These are phyloP conservation scores for Cepaea nemoralis DNA, from an alignment of 1,140 invertebrate species.

Conservation along the genomic window DNA sequence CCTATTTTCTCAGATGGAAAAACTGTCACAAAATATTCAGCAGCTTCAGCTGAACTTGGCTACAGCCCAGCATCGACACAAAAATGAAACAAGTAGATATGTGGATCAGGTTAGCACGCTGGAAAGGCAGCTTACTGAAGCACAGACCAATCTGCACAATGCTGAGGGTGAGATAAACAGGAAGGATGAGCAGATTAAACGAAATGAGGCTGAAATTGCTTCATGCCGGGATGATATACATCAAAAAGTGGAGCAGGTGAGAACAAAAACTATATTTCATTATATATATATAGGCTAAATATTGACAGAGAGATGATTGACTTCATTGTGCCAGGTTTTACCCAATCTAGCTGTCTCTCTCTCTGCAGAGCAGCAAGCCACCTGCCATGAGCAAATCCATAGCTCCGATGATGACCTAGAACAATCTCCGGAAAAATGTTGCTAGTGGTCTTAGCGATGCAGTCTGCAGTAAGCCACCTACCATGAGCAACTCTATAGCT, in stretches of 20 bases:
- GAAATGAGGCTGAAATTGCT: conserved; percentile 62
- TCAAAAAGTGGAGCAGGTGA: conserved; percentile 62
- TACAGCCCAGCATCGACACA: conserved; percentile 65
- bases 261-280: background rate
- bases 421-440: too few species aligned
- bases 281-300: too few species aligned
- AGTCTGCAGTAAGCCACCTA: too few species aligned
- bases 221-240: conserved; percentile 58
- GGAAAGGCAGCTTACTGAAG: conserved; percentile 55
- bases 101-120: conserved; percentile 59
- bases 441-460: too few species aligned
- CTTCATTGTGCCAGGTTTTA: too few species aligned
- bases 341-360: too few species aligned
- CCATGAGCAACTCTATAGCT: too few species aligned
- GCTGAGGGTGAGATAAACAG: conserved; percentile 59
- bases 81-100: conserved; percentile 59
- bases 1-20: conserved; percentile 67
- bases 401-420: too few species aligned
- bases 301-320: too few species aligned
- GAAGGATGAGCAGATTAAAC: conserved; percentile 62
- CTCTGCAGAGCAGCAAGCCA: too few species aligned
- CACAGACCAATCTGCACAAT: conserved; percentile 50
- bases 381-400: too few species aligned
- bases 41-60: conserved; percentile 69
- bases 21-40: conserved; percentile 65